These are phyloP conservation scores for Fundulus diaphanus DNA, from an alignment of 2,797 vertebrate genomes.

Conservation along the genomic window DNA sequence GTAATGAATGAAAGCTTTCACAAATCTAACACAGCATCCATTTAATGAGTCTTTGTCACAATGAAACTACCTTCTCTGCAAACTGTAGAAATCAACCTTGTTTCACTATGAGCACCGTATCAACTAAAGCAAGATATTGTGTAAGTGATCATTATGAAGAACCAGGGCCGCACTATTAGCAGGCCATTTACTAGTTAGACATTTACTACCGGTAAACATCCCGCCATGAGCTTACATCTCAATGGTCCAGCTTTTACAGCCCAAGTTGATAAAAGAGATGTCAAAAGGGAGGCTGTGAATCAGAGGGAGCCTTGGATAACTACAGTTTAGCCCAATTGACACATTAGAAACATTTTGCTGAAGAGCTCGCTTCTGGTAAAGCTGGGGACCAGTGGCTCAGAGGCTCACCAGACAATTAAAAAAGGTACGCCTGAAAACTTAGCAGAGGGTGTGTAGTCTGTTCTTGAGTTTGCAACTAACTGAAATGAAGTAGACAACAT, in stretches of 20 bases:
- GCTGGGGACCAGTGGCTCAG: conserved; percentile 18
- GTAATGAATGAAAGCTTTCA: background rate
- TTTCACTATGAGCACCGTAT: background rate
- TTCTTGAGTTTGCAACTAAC: background rate
- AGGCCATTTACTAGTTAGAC: too few relatives aligned
- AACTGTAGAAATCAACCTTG: background rate
- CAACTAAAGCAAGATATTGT: background rate
- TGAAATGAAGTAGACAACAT: background rate
- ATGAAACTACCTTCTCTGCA: conserved; percentile 1
- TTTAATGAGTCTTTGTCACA: background rate
- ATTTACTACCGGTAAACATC: conserved; percentile 46
- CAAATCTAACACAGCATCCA: background rate
- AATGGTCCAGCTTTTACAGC: conserved; percentile 69
- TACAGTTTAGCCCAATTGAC: conserved; percentile 76
- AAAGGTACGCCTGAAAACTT: conserved; percentile 21
- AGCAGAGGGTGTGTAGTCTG: background rate
- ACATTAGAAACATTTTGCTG: conserved; percentile 57
- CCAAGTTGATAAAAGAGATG: conserved; percentile 55
- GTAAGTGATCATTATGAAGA: background rate
- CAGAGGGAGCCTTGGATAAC: conserved; percentile 64
- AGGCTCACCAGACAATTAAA: conserved; percentile 22
- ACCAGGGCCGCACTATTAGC: conserved; percentile 4
- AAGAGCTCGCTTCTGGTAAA: conserved; percentile 47
- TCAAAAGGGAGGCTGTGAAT: conserved; percentile 56
- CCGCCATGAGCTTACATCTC: conserved; percentile 52